Evolutionary conservation across 2,113 vertebrate species (phyloP), one percentile per base, ranked within the genome.

Genomic region (Lanius collurio): DNA sequence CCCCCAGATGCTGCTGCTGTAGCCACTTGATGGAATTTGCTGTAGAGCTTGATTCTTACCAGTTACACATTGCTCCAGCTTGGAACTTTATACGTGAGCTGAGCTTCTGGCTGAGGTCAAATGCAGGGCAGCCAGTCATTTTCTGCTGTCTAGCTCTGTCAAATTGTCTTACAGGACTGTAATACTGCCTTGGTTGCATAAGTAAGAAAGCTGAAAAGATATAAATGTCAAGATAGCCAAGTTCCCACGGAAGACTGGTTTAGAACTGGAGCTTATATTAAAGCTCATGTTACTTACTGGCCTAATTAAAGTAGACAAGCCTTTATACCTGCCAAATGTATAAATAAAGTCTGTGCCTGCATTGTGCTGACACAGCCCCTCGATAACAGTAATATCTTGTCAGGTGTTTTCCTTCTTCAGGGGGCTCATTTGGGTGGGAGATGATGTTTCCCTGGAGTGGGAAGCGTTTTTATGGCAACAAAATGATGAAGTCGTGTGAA

Each of bases 271-370:
- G 70, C 91, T 97, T 95, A 87, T 95, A 82, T 95, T 93, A 95
- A 91, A 94, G 95, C 97, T 98, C 95, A 89, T 75, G 88, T 96
- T 98, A 97, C 97, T 97, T 95, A 81, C 49, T 95, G 89, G 93
- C 97, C 97, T 97, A 98, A 98, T 98, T 98, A 98, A 98, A 97
- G 88, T 53, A 97, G 97, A 97, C 84, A 95, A 96, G 70, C 47
- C 59, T 97, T 96, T 95, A 64, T 97, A 95, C 94, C 94, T 92
- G 92, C 95, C 97, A 98, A 95, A 94, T 92, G 85, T 91, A 93
- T 95, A 97, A 98, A 97, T 96, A 96, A 97, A 97, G 96, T 95
- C 93, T 94, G 83, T 65, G 75, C 82, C 82, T 97, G 95, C 95
- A 44, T 76, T 92, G 86, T 96, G 95, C 95, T 94, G 87, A 83